Base-by-base conservation (phyloP, 2,797 vertebrate genomes). In the Danionella dracula region DNA sequence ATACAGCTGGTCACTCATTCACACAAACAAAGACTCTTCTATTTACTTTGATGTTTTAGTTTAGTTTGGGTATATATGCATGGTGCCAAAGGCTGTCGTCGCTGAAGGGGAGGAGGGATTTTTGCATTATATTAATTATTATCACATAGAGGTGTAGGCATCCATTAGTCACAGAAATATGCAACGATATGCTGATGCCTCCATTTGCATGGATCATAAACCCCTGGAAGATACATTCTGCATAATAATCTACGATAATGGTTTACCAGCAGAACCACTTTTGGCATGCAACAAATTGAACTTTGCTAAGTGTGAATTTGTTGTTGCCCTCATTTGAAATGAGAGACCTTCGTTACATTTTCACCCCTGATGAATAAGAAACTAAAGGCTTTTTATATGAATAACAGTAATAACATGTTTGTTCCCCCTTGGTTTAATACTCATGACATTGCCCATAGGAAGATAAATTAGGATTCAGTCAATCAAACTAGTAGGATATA, bases 181-280 rank as follows among this genome's bases (percentile, higher is more conserved):
- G 76, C 79, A 81, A 81, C 79, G 83, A 84, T 83, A 86, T 87
- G 85, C 76, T 80, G 83, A 83, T 86, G 83, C 74, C 71, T 82
- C 85, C 81, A 85, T 88, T 87, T 88, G 84, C 85, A 88, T 75
- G 85, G 83, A 79, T 86, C 88, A 87, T 89, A 85, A 88, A 89
- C 77, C 86, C 79, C 82, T 82, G 76, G 80, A 80, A 83, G 86
- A 80, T 78, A 82, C 77, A 75, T 80, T 68, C 44, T 27, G 68
- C 80, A 78, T 59, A 82, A 80, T 79, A 85, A 84, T 84, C 73
- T 77, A 71, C 71, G 68, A 71, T 78, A 79, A 81, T 79, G 78
- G 68, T 69, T 71, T 74, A 73, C 53, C 57, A 42, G 62, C 54
- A 59, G 70, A 71, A 57, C 76, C 68, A 64, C 29, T 63, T 54